phyloP scores from a whole-genome alignment of 2,797 vertebrate species.

The Cryptoblepharus egeriae region DNA sequence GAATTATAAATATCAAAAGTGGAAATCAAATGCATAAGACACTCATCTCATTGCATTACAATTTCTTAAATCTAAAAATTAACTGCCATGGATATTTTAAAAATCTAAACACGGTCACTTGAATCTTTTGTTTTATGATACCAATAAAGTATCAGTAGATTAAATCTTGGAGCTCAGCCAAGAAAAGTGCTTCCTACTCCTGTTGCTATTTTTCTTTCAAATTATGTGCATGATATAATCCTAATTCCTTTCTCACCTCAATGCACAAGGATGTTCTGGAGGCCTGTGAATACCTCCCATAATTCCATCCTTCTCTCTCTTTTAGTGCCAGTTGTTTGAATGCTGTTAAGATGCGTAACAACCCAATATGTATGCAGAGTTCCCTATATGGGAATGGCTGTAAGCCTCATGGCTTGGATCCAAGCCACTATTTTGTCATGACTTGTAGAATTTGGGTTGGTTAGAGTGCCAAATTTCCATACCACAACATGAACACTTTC shows the following conservation, averaged over 20 bases:
- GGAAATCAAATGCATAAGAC: constrained; percentile 8
- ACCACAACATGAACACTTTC: no score
- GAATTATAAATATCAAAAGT: neutral
- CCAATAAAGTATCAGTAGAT: constrained; percentile 27
- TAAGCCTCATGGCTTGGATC: neutral
- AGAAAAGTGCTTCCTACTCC: neutral
- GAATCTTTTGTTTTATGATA: constrained; percentile 40
- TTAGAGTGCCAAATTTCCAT: no score
- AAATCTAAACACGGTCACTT: constrained; percentile 22
- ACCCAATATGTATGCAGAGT: neutral
- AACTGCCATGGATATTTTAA: constrained; percentile 26
- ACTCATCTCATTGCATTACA: neutral
- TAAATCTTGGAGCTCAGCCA: constrained; percentile 8
- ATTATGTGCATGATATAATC: neutral
- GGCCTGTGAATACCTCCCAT: neutral
- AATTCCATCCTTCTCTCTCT: no score
- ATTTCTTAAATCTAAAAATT: neutral
- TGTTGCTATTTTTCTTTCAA: neutral
- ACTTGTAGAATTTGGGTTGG: no score
- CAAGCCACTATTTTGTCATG: no score
- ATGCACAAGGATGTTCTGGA: neutral
- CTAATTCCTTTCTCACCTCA: neutral
- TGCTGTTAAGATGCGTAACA: no score
- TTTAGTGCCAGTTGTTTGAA: no score
- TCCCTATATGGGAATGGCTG: neutral